Base-by-base conservation (phyloP, 2,888 invertebrate genomes). In the Lasioglossum malachurum region DNA sequence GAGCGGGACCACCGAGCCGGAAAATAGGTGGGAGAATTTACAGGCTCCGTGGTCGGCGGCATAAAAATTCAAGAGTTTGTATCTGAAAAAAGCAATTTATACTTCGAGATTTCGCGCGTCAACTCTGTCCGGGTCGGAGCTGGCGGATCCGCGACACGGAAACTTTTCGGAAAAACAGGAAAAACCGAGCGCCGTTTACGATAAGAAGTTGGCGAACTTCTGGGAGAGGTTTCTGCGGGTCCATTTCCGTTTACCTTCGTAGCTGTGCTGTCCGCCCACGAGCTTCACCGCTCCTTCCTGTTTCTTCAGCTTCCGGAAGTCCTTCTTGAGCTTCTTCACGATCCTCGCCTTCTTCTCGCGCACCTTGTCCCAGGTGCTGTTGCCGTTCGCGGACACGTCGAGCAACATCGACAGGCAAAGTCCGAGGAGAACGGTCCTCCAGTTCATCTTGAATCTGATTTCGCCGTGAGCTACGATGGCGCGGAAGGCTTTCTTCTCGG, bases 241-340 rank as follows among this genome's bases (percentile, higher is more conserved):
- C 27, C 60, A 27, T 64, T 64, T 23, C 69, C 69, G 38, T 38
- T 75, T 96, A 98, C 98, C 98, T 97, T 98, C 98, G 94, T 96
- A 97, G 92, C 96, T 96, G 76, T 95, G 98, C 19, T 80, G 87
- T 14, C 94, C 90, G 35, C 98, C 98, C 0, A 97, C 96, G 12
- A 98, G 95, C 90, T 97, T 97, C 31, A 98, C 94, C 83, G 97
- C 97, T 16, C 98, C 98, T 91, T 98, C 98, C 90, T 97, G 96
- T 94, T 97, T 97, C 93, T 97, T 97, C 85, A 97, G 95, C 84
- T 97, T 96, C 92, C 97, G 97, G 88, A 97, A 95, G 90, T 98
- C 96, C 91, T 97, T 97, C 91, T 97, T 97, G 23, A 98, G 96
- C 89, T 97, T 97, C 92, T 97, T 97, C 27, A 98, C 96, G 85